Evolutionary conservation across 1,140 invertebrate species (phyloP), one percentile per base, ranked within the genome.

Genomic region (Drosophila bifasciata): DNA sequence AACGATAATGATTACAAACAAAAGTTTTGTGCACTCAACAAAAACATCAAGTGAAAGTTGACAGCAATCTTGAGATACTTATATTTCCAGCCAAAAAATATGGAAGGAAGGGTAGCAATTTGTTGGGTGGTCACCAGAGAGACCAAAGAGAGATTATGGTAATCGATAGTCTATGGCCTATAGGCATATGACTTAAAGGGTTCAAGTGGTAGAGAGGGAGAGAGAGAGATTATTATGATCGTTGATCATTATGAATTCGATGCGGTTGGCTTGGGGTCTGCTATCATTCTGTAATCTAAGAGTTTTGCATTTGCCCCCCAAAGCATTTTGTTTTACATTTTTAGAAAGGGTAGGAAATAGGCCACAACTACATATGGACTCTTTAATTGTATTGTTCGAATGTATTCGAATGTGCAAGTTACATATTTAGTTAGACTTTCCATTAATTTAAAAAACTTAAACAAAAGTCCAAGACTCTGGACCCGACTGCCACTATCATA

Each of bases 21-120:
- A 76, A 59, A 52, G 28, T n/a, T n/a, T n/a, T n/a, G n/a, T 62
- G 39, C 52, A 74, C 52, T 62, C 56, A 46, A 15, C 32, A n/a
- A 48, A 76, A 72, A 67, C 74, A 61, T 57, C 70, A 74, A 86
- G 80, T 86, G 80, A 85, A 85, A 85, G 80, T 84, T 85, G 72
- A 68, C 71, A 66, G 70, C 55, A n/a, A 59, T 66, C 51, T 39
- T 16, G 19, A 41, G 64, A 64, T 64, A 43, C 36, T 61, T 46
- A 56, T 66, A 7, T 44, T 41, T 23, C 76, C 76, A 40, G 48
- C 40, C 45, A 21, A 46, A 5, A n/a, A 76, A 63, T n/a, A n/a
- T n/a, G n/a, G n/a, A 41, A 15, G 39, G 53, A 79, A 80, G 66
- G 80, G 66, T 83, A 69, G 58, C 58, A 71, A 63, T 60, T 76